These are phyloP conservation scores for Paralvinella palmiformis DNA, from an alignment of 1,140 invertebrate genomes.

Conservation along the genomic window DNA sequence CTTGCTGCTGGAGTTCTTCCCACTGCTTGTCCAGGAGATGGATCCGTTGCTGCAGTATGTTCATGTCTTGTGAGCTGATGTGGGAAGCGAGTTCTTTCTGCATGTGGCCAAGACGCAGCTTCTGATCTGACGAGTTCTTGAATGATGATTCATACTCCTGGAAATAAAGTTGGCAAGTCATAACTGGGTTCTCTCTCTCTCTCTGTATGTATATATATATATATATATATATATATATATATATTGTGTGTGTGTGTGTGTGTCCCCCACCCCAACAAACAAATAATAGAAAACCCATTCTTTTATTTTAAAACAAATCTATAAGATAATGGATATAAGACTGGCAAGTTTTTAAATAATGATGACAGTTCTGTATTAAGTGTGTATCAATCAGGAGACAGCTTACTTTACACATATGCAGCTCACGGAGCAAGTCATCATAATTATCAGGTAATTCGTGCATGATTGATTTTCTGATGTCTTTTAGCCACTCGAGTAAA, in stretches of 20 bases:
- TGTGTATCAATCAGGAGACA: constrained; percentile 2
- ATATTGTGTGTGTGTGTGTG: not conserved
- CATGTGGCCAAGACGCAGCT: constrained; percentile 58
- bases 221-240: not conserved
- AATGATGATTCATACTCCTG: constrained; percentile 36
- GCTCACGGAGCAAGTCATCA: constrained; percentile 39
- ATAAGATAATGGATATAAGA: constrained; percentile 24
- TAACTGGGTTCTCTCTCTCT: too few relatives aligned
- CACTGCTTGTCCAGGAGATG: constrained; percentile 63
- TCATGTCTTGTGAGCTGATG: constrained; percentile 79
- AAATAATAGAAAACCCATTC: not conserved
- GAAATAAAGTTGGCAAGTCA: not conserved
- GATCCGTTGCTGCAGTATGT: constrained; percentile 65
- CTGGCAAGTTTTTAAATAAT: not conserved
- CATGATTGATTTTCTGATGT: constrained; percentile 30
- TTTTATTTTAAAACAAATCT: not conserved
- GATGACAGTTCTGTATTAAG: not conserved
- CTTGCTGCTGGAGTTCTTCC: constrained; percentile 37
- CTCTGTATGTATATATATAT: not conserved
- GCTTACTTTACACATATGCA: constrained; percentile 40
- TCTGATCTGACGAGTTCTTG: constrained; percentile 34
- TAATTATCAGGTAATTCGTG: constrained; percentile 35
- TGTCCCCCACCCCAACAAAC: not conserved
- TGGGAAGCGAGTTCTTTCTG: constrained; percentile 78
- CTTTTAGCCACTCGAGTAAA: constrained; percentile 37